Percentiles rank a stretch among this genome's conserved stretches.
These are phyloP conservation scores for Lordiphosa collinella DNA, from an alignment of 1,140 invertebrate species.

Conservation along the genomic window DNA sequence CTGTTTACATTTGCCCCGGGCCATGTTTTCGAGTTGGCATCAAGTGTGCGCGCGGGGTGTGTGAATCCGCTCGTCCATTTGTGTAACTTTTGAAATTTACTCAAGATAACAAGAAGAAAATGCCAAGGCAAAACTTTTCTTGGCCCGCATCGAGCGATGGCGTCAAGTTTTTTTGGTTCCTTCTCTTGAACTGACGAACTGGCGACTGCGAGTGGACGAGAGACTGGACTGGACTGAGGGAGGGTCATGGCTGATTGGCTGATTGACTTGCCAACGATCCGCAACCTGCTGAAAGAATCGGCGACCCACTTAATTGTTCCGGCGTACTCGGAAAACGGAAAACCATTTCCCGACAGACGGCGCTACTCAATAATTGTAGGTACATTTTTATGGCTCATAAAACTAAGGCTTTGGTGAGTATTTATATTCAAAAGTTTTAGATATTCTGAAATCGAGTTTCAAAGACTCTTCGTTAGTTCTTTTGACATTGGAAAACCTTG, in stretches of 20 bases:
- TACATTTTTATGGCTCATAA: too few species aligned
- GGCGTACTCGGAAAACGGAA: conserved; percentile 27
- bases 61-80: conserved; percentile 45
- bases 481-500: too few species aligned
- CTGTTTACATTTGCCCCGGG: conserved; percentile 58
- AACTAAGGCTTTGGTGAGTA: too few species aligned
- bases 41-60: not conserved
- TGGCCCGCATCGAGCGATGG: conserved; percentile 26
- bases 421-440: too few species aligned
- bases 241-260: conserved; percentile 59
- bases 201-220: too few species aligned
- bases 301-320: conserved; percentile 61
- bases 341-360: conserved; percentile 12
- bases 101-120: conserved; percentile 49
- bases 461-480: too few species aligned
- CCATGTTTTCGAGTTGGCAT: not conserved
- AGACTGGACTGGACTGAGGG: too few species aligned
- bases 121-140: conserved; percentile 44
- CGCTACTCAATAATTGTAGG: not conserved
- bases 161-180: conserved; percentile 15
- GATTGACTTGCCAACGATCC: conserved; percentile 65
- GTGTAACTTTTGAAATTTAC: conserved; percentile 54
- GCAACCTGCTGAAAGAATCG: conserved; percentile 29
- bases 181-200: conserved; percentile 1
- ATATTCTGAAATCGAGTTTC: too few species aligned